Evolutionary conservation across 1,140 invertebrate genomes (phyloP).

Genomic region (Microplitis demolitor): DNA sequence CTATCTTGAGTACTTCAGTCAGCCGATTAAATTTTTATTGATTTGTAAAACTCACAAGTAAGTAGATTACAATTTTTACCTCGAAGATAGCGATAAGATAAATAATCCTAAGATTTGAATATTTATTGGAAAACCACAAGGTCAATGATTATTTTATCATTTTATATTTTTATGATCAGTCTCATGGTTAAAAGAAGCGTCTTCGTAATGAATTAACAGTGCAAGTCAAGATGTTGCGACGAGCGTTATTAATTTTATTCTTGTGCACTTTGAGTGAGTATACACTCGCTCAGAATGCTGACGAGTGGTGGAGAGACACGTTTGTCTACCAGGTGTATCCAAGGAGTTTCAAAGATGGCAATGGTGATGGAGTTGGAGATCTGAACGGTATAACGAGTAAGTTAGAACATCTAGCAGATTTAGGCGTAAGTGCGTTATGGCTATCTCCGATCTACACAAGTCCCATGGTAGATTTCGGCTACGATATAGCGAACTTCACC

Average conservation of each 20-base stretch:
- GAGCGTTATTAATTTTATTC: background rate
- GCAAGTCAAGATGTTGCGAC: constrained; percentile 5
- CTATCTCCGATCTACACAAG: constrained; percentile 62
- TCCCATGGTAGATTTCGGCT: constrained; percentile 60
- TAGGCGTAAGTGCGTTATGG: constrained; percentile 58
- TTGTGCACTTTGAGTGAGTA: background rate
- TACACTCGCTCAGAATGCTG: background rate
- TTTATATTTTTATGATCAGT: no score
- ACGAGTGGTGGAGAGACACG: constrained; percentile 73
- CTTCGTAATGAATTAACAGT: background rate
- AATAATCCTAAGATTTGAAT: no score
- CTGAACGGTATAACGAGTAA: constrained; percentile 55
- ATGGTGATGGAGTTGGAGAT: constrained; percentile 80
- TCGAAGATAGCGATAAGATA: no score
- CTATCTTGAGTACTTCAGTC: no score
- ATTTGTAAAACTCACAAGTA: no score
- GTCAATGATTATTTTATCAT: no score
- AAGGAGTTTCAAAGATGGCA: constrained; percentile 77
- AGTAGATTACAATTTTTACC: no score
- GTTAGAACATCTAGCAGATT: constrained; percentile 36
- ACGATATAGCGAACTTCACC: constrained; percentile 55
- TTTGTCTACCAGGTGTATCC: constrained; percentile 81
- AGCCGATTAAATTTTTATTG: no score
- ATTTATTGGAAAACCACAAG: no score
- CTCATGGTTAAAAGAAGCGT: no score